phyloP scores from a whole-genome alignment of 2,113 vertebrate species.

The Anhinga anhinga region DNA sequence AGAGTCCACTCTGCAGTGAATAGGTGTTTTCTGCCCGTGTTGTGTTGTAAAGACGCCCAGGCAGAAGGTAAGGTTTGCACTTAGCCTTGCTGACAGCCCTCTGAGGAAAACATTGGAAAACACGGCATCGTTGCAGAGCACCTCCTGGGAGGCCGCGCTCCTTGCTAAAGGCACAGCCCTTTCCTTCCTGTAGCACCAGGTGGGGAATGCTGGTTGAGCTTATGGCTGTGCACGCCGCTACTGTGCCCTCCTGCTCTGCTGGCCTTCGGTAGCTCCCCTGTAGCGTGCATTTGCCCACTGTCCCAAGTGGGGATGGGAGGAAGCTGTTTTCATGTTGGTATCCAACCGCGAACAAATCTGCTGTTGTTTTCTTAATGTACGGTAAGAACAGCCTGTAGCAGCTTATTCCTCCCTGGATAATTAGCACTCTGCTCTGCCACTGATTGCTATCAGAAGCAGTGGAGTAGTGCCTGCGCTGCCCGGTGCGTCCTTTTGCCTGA shows the following conservation, averaged over 20 bases:
- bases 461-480: neutral
- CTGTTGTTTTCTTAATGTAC: neutral
- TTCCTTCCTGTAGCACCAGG: neutral
- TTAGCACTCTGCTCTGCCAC: neutral
- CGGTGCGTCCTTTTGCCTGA: neutral
- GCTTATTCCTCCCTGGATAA: neutral
- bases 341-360: neutral
- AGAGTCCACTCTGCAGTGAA: neutral
- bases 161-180: neutral
- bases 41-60: neutral
- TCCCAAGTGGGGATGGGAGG: neutral
- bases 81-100: neutral
- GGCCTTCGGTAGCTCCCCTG: neutral
- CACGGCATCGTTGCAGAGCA: neutral
- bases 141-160: neutral
- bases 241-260: neutral
- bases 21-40: neutral
- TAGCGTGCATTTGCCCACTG: accelerated
- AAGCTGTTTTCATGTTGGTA: neutral
- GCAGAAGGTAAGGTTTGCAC: neutral
- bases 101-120: neutral
- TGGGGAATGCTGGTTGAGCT: neutral
- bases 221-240: accelerated
- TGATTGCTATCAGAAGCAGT: neutral
- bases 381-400: neutral